A percentile compares a stretch with the other conserved stretches of the same genome.
phyloP scores from a whole-genome alignment of 2,797 vertebrate species.

The Bryconaethiops microstoma region DNA sequence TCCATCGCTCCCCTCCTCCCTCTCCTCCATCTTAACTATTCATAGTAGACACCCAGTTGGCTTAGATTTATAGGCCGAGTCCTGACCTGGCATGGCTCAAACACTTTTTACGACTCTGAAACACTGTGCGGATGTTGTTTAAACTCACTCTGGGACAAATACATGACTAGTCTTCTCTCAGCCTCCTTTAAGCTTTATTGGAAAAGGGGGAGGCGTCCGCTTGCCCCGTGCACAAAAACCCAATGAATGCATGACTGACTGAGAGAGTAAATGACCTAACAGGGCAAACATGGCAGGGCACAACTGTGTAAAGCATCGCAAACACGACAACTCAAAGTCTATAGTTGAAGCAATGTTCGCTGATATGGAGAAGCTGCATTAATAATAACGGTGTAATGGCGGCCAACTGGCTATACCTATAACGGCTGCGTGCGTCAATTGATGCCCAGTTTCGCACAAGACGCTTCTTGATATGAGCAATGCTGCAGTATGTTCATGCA shows the following conservation, averaged over 20 bases:
- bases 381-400: no score
- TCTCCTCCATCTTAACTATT: constrained; percentile 47
- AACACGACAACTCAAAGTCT: background rate
- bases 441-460: no score
- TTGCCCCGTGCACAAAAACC: constrained; percentile 13
- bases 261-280: constrained; percentile 28
- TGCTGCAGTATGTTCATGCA: no score
- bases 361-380: no score
- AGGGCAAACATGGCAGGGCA: constrained; percentile 24
- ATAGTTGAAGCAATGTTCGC: no score
- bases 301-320: constrained; percentile 5
- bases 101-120: constrained; percentile 53
- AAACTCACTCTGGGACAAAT: constrained; percentile 42
- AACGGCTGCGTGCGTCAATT: no score
- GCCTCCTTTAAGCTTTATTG: constrained; percentile 37
- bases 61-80: constrained; percentile 54
- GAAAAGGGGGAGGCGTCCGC: constrained; percentile 18
- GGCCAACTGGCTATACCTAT: no score
- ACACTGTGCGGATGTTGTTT: constrained; percentile 58
- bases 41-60: constrained; percentile 40
- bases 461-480: no score
- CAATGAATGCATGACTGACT: constrained; percentile 36
- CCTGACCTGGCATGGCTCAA: constrained; percentile 56
- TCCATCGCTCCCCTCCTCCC: constrained; percentile 32
- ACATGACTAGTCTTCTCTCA: constrained; percentile 37